Evolutionary conservation across 1,140 invertebrate genomes (phyloP).

Genomic region (Nasonia longicornis): DNA sequence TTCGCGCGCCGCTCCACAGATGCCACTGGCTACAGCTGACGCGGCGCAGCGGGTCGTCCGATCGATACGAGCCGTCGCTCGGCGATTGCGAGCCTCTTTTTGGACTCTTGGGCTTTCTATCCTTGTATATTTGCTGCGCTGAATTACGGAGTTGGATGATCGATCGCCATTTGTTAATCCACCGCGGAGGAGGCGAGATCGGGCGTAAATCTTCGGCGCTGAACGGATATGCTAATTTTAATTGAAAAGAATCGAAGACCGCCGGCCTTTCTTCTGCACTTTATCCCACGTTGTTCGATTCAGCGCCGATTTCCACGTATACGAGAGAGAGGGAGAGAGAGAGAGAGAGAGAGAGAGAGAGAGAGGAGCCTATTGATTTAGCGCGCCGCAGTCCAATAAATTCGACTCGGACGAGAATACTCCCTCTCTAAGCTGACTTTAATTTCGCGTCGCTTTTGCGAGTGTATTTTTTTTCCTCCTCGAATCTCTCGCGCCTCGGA

Average conservation of each 20-base stretch:
- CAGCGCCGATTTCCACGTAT: neutral
- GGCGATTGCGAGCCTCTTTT: neutral
- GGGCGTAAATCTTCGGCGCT: neutral
- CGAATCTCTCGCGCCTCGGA: neutral
- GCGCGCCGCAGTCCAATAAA: neutral
- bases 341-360: too few relatives aligned
- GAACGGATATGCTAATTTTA: neutral
- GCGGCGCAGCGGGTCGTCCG: neutral
- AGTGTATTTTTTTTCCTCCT: neutral
- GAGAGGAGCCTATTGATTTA: neutral
- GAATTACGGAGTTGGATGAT: neutral
- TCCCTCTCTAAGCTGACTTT: neutral
- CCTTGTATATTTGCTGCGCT: neutral
- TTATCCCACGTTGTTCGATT: neutral
- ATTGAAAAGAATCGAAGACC: neutral
- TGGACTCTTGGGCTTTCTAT: neutral
- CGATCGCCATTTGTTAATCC: too few relatives aligned
- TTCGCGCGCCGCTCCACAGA: conserved; percentile 54
- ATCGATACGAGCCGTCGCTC: conserved; percentile 21
- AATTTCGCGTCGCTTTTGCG: neutral
- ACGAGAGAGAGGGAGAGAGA: too few relatives aligned
- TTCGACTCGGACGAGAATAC: neutral
- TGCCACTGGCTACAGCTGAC: conserved; percentile 56
- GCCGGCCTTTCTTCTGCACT: neutral
- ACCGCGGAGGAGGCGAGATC: neutral